A percentile compares a stretch with the other conserved stretches of the same genome.
Conservation (phyloP, 2,797 vertebrate species). For the Hydrolagus colliei region DNA sequence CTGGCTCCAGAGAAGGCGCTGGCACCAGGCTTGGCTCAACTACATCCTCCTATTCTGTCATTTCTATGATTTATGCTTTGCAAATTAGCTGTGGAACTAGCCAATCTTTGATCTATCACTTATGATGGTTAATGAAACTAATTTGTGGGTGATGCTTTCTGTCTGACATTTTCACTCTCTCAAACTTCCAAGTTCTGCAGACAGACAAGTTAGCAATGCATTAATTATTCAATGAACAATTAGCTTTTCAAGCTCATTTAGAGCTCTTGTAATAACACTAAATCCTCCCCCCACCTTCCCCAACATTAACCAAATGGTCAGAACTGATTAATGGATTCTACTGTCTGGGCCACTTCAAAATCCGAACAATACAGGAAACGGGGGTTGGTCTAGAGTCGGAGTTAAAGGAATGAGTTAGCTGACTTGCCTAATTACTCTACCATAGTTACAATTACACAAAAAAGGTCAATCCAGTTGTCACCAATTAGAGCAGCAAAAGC, state of each 20-base stretch:
- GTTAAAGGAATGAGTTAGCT: conserved; percentile 33
- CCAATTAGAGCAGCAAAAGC: conserved; percentile 59
- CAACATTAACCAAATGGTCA: conserved; percentile 34
- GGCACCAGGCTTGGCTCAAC: neutral
- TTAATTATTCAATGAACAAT: conserved; percentile 39
- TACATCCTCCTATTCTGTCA: neutral
- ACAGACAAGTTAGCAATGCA: conserved; percentile 36
- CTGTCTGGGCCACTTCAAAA: neutral
- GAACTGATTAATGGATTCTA: conserved; percentile 38
- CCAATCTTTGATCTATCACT: neutral
- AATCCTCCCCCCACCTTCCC: conserved; percentile 7
- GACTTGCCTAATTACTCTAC: conserved; percentile 57
- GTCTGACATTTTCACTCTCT: conserved; percentile 32
- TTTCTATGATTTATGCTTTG: neutral
- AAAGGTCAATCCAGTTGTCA: conserved; percentile 67
- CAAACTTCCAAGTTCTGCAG: conserved; percentile 35
- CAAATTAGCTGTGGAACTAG: neutral
- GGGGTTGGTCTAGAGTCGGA: conserved; percentile 32
- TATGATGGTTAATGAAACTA: conserved; percentile 13
- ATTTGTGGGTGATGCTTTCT: conserved; percentile 28
- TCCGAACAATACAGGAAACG: neutral
- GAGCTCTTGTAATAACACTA: conserved; percentile 33
- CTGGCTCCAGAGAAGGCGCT: no score
- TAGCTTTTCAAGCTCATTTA: conserved; percentile 32
- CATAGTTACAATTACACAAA: conserved; percentile 61